phyloP scores from a whole-genome alignment of 2,113 vertebrate species.

The Columba janthina region DNA sequence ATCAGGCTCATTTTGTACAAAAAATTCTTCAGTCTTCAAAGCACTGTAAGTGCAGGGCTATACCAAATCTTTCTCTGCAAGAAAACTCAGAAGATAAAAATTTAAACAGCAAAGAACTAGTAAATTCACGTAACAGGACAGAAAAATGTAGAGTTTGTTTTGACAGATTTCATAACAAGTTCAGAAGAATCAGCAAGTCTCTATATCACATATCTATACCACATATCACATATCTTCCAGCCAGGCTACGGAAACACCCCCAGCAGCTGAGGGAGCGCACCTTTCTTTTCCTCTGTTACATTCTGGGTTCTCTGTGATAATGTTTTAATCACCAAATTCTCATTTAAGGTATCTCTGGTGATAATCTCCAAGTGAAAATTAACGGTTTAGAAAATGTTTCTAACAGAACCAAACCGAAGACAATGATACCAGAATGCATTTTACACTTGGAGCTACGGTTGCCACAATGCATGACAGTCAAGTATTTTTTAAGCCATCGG shows the following conservation, averaged over 20 bases:
- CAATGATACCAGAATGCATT: neutral
- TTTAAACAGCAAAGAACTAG: neutral
- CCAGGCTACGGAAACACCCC: neutral
- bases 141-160: neutral
- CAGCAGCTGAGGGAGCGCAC: neutral
- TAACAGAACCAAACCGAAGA: neutral
- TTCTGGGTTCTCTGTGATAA: neutral
- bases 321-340: neutral
- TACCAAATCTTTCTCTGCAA: neutral
- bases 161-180: neutral
- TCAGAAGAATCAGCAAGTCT: neutral
- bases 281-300: neutral
- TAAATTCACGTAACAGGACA: neutral
- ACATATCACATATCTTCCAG: neutral
- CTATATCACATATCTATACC: neutral
- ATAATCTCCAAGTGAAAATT: neutral
- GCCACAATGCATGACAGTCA: neutral
- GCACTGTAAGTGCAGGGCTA: neutral
- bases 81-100: neutral
- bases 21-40: neutral
- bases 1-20: neutral
- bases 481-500: neutral
- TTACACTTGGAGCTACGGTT: neutral
- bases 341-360: neutral
- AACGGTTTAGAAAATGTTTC: neutral